Percentiles rank a stretch among this genome's conserved stretches.
Conservation (phyloP, 2,797 vertebrate species). For the Enteromius viviparus region DNA sequence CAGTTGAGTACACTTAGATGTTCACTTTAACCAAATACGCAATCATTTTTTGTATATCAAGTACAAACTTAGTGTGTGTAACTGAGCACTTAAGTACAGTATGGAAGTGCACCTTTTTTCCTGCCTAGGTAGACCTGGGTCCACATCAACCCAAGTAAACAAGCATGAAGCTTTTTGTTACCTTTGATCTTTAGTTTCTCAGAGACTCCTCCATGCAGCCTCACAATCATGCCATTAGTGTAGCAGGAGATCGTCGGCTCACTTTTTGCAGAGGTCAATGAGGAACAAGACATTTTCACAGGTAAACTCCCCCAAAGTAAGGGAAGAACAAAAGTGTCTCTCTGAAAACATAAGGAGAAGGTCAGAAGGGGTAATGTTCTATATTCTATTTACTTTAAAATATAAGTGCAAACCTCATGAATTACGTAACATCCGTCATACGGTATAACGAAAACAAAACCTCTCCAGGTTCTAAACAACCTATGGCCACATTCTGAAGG, state of each 20-base stretch:
- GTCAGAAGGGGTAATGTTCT: background rate
- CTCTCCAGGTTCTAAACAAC: slow-evolving; percentile 58
- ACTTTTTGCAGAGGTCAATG: slow-evolving; percentile 51
- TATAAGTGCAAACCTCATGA: slow-evolving; percentile 64
- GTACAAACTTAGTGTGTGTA: too few relatives aligned
- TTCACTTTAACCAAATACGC: too few relatives aligned
- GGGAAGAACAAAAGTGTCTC: slow-evolving; percentile 70
- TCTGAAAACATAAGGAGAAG: slow-evolving; percentile 61
- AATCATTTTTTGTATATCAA: too few relatives aligned
- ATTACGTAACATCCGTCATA: slow-evolving; percentile 76
- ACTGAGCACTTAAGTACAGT: too few relatives aligned
- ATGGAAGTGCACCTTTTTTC: too few relatives aligned
- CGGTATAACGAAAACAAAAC: slow-evolving; percentile 69
- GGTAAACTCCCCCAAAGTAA: slow-evolving; percentile 72
- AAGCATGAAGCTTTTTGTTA: slow-evolving; percentile 54
- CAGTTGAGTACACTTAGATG: too few relatives aligned
- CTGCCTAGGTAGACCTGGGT: background rate
- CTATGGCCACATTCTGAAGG: slow-evolving; percentile 76
- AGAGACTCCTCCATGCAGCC: slow-evolving; percentile 54
- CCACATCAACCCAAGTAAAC: background rate
- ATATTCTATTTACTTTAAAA: background rate
- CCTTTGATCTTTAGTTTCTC: slow-evolving; percentile 70
- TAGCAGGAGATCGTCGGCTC: slow-evolving; percentile 74
- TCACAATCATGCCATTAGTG: slow-evolving; percentile 74
- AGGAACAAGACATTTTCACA: slow-evolving; percentile 75